Conservation (phyloP, 2,113 vertebrate species). For the Petaurus breviceps region DNA sequence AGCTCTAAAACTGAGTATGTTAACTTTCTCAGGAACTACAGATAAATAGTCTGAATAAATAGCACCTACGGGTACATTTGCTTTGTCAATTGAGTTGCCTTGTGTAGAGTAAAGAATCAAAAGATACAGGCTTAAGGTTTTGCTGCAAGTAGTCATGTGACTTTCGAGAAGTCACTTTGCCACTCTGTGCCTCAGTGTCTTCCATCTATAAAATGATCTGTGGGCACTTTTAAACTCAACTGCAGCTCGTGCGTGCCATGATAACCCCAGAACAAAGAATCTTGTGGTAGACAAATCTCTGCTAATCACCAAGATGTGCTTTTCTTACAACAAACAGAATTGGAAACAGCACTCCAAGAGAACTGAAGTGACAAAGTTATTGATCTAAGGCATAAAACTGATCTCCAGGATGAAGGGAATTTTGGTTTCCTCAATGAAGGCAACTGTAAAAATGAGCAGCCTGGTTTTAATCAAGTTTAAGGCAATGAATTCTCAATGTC, state of each 20-base stretch:
- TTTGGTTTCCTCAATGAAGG: slow-evolving; percentile 55
- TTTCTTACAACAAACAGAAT: slow-evolving; percentile 47
- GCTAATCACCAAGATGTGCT: slow-evolving; percentile 38
- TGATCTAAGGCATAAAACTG: slow-evolving; percentile 46
- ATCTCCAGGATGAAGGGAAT: slow-evolving; percentile 42
- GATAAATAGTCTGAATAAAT: no score
- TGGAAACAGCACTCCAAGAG: slow-evolving; percentile 35
- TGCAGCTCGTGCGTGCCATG: not conserved
- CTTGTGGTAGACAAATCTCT: not conserved
- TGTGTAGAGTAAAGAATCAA: no score
- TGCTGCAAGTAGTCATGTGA: not conserved
- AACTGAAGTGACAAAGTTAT: slow-evolving; percentile 40
- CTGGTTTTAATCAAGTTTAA: slow-evolving; percentile 51
- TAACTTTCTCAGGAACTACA: no score
- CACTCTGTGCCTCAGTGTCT: not conserved
- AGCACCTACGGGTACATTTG: no score
- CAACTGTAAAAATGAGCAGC: slow-evolving; percentile 48
- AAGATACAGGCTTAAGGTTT: not conserved
- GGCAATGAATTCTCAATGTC: slow-evolving; percentile 48
- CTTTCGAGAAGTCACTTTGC: not conserved
- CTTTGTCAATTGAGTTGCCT: no score
- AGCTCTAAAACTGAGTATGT: no score
- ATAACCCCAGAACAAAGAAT: not conserved
- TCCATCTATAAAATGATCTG: not conserved
- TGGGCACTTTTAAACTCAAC: not conserved